Base-by-base conservation (phyloP, 2,888 invertebrate genomes). In the Brachyptera risi region DNA sequence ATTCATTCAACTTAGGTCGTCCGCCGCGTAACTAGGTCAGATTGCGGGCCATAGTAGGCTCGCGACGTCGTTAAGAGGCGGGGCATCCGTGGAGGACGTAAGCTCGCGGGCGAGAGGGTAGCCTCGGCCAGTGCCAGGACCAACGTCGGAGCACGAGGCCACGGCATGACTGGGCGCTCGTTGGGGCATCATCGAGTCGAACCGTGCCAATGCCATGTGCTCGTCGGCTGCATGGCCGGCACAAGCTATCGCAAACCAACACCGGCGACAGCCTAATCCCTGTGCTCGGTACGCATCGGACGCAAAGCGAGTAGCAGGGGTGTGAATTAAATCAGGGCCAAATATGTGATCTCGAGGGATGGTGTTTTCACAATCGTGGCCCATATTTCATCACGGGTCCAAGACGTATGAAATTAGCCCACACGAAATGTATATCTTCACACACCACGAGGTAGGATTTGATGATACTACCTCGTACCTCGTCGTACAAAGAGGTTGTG, bases 101-200 rank as follows among this genome's bases (percentile, higher is more conserved):
- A 13, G 26, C 11, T 4, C n/a, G 54, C 7, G 31, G 19, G 57
- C 11, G 42, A 27, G 26, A 40, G 40, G 57, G 24, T 1, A 19
- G 31, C 11, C 31, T 5, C 31, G 31, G 31, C 5, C 7, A 31
- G 31, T 31, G 31, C 31, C 31, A 38, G 24, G 51, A 70, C 68
- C 68, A 67, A 51, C n/a, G n/a, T n/a, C 61, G 63, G 66, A 64
- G 61, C 65, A 64, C 60, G 65, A 65, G 65, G 61, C 62, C 56
- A 65, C 68, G 69, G 68, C 68, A 65, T 69, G 66, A 61, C 62
- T n/a, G n/a, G n/a, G n/a, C n/a, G 68, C 67, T 69, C 69, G 71
- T n/a, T 71, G 67, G 64, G 65, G 63, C 65, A 66, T 62, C 65
- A 61, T 62, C 58, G 60, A 60, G 57, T 59, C 61, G 63, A 67